Conservation (phyloP, 1,140 invertebrate species). For the Apolygus lucorum region DNA sequence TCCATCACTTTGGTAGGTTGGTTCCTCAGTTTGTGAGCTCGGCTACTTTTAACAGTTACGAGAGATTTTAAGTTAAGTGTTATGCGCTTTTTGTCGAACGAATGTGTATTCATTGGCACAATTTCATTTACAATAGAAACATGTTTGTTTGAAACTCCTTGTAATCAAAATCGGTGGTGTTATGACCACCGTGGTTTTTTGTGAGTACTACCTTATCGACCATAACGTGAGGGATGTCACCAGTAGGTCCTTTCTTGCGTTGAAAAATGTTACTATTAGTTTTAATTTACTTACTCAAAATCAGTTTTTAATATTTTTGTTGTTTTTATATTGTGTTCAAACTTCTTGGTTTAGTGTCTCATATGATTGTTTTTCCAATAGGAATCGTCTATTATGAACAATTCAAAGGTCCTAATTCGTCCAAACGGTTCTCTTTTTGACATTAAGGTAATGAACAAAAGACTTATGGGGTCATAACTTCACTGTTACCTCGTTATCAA, state of each 20-base stretch:
- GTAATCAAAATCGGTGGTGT: not conserved
- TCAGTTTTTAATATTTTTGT: not conserved
- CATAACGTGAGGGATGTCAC: too few species aligned
- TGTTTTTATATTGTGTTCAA: not conserved
- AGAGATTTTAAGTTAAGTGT: too few species aligned
- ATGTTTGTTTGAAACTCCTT: too few species aligned
- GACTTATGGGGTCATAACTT: conserved; percentile 8
- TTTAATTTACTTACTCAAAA: not conserved
- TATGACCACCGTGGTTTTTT: conserved; percentile 32
- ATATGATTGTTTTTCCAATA: conserved; percentile 4
- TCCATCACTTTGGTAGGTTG: too few species aligned
- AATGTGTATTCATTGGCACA: too few species aligned
- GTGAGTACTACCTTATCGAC: too few species aligned
- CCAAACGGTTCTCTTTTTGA: not conserved
- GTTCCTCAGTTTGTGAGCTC: too few species aligned
- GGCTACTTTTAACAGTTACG: too few species aligned
- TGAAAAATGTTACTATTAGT: not conserved
- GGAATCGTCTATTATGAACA: not conserved
- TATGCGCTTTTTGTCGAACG: too few species aligned
- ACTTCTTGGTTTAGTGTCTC: not conserved
- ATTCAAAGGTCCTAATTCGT: not conserved
- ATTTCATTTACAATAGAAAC: too few species aligned
- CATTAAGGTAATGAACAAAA: not conserved
- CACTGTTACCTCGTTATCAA: not conserved
- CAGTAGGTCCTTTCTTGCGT: too few species aligned